Conservation (phyloP, 1,140 invertebrate species). For the Chironomus tepperi region DNA sequence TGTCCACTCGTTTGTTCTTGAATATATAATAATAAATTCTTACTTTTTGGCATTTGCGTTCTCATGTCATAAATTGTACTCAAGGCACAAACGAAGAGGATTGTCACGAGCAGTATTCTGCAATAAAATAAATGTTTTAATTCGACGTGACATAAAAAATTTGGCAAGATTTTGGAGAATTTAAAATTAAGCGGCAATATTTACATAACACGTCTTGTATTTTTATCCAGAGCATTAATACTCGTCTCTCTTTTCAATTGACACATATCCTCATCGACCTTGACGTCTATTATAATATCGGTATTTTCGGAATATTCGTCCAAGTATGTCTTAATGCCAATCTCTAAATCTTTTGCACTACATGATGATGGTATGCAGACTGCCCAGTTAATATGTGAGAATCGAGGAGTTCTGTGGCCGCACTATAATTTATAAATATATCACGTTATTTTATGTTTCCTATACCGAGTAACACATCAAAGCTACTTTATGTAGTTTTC, state of each 20-base stretch:
- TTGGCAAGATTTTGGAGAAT: not conserved
- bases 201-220: constrained; percentile 44
- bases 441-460: too few species aligned
- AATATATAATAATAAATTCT: not conserved
- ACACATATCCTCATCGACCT: constrained; percentile 50
- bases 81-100: constrained; percentile 33
- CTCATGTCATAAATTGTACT: constrained; percentile 37
- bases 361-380: constrained; percentile 52
- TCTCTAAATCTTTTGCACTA: constrained; percentile 46
- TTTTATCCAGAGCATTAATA: constrained; percentile 31
- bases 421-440: constrained; percentile 41
- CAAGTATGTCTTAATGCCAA: constrained; percentile 35
- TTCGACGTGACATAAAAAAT: too few species aligned
- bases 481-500: too few species aligned
- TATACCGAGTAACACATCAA: too few species aligned
- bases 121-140: constrained; percentile 26
- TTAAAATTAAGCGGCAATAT: constrained; percentile 11
- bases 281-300: constrained; percentile 43
- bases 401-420: constrained; percentile 52
- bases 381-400: constrained; percentile 53
- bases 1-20: not conserved
- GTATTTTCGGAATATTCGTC: constrained; percentile 33
- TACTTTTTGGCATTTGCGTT: not conserved
- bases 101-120: constrained; percentile 37
- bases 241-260: constrained; percentile 37